Base-by-base conservation (phyloP, 2,888 invertebrate genomes). In the Colletes collaris region DNA sequence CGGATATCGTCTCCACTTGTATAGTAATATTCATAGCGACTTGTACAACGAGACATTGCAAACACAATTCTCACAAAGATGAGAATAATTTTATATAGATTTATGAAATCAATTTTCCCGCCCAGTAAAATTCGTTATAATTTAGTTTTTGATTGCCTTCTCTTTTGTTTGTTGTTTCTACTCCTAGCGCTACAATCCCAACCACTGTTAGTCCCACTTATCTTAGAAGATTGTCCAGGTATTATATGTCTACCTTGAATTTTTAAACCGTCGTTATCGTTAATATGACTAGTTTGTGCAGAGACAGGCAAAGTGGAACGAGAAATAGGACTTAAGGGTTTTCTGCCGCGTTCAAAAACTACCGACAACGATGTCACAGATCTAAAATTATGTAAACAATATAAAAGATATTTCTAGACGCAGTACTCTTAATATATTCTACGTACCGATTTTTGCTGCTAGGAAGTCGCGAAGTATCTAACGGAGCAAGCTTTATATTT, bases 401-500 rank as follows among this genome's bases (percentile, higher is more conserved):
- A 58, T 55, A 5, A 49, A 10, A 55, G 50, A 13, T 44, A 27
- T 55, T 46, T 5, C 56, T 40, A 59, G 2, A 7, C 64, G 8
- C 40, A 75, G 2, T n/a, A 44, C 13, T 4, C 13, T 49, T 11
- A 70, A 56, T 46, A 6, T 53, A 53, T 16, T 37, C 2, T 55
- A 79, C 55, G 74, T 82, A 91, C 92, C 92, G 90, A 73, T 88
- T 90, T 86, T 89, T 92, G 76, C 86, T 89, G 83, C 86, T 91
- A 40, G 91, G 88, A 81, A 92, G 83, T 84, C 88, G 87, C 19
- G 92, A 85, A 68, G 88, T 86, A 81, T 92, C 90, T 69, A 92
- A 89, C n/a, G 92, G 92, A 62, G 92, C 90, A 52, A 92, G 90
- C 68, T 89, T 92, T 27, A 92, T 81, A 71, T 92, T 92, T 86